Conservation (phyloP, 2,113 vertebrate genomes). For the Edolisoma coerulescens region DNA sequence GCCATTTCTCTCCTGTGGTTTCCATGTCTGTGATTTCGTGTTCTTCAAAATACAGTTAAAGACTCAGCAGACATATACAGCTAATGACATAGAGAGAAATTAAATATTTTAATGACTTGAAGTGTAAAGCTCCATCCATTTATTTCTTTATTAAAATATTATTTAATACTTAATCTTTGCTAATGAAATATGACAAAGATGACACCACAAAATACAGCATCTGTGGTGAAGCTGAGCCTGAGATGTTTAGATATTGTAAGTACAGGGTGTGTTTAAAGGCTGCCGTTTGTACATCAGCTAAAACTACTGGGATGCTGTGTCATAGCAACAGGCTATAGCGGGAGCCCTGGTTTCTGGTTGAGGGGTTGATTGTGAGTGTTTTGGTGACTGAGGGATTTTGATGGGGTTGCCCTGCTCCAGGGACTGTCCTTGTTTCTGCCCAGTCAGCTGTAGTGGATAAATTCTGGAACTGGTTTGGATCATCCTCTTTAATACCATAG, state of each 20-base stretch:
- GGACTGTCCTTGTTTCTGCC: neutral
- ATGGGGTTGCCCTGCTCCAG: neutral
- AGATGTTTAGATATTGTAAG: neutral
- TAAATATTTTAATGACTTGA: neutral
- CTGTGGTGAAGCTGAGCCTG: neutral
- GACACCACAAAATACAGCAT: neutral
- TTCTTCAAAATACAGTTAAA: slow-evolving; percentile 7
- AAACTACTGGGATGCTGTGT: neutral
- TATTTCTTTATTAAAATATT: neutral
- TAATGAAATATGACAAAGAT: neutral
- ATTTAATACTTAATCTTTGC: neutral
- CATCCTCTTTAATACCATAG: neutral
- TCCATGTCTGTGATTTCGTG: neutral
- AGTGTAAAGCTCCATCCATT: neutral
- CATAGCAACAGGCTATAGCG: neutral
- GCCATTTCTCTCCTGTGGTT: slow-evolving; percentile 52
- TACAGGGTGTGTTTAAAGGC: neutral
- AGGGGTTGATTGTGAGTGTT: neutral
- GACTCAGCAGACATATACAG: neutral
- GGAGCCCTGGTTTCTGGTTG: neutral
- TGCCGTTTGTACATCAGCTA: neutral
- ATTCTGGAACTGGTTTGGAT: neutral
- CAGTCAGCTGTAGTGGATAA: neutral
- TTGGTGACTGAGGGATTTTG: neutral
- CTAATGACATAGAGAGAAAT: neutral